Conservation (phyloP, 2,113 vertebrate species). For the Silurus asotus region DNA sequence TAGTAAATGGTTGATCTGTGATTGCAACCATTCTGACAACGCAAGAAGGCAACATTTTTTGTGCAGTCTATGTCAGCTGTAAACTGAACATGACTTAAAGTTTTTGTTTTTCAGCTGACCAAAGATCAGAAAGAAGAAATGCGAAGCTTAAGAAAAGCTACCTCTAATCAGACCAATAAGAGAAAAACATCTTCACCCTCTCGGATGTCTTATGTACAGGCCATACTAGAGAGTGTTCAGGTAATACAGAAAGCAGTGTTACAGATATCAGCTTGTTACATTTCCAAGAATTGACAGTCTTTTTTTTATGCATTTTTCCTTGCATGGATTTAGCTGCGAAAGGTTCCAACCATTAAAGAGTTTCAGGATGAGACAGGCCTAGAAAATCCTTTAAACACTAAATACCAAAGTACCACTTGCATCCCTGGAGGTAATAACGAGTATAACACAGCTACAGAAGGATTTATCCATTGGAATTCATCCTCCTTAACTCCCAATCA, state of each 20-base stretch:
- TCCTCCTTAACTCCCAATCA: not conserved
- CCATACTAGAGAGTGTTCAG: slow-evolving; percentile 67
- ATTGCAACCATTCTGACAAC: not conserved
- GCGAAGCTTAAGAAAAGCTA: slow-evolving; percentile 59
- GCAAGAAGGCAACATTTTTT: not conserved
- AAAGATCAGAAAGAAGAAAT: slow-evolving; percentile 64
- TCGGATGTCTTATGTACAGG: slow-evolving; percentile 61
- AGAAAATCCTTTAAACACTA: slow-evolving; percentile 15
- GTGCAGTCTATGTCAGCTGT: not conserved
- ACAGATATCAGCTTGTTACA: not conserved
- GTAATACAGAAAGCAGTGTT: slow-evolving; percentile 46
- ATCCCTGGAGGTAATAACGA: not conserved
- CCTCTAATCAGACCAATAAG: slow-evolving; percentile 35
- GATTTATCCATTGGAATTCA: slow-evolving; percentile 14
- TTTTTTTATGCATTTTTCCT: not conserved
- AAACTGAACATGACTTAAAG: slow-evolving; percentile 2
- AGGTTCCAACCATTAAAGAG: slow-evolving; percentile 64
- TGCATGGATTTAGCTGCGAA: slow-evolving; percentile 63
- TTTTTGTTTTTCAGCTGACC: slow-evolving; percentile 63
- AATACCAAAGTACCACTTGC: not conserved
- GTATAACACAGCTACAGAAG: not conserved
- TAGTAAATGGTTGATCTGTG: not conserved
- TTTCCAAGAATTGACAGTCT: not conserved
- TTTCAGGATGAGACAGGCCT: slow-evolving; percentile 56
- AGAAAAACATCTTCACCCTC: slow-evolving; percentile 43